Evolutionary conservation across 92 coral and sea anemone species (phyloP).

Genomic region (Siderastrea radians): DNA sequence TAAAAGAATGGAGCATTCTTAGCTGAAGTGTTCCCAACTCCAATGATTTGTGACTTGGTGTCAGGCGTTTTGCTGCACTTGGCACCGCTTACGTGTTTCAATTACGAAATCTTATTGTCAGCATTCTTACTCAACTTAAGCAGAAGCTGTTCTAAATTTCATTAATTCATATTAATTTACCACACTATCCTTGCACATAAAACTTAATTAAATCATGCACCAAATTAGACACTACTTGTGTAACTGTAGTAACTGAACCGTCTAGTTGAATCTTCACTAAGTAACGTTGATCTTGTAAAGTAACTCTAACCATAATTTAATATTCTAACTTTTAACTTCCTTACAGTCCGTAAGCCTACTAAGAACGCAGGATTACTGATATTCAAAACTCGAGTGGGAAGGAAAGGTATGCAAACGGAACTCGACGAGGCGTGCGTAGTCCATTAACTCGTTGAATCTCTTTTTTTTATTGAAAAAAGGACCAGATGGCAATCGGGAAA

Average conservation of each 20-base stretch:
- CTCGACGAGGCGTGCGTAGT: background rate
- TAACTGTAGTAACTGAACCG: background rate
- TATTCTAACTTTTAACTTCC: slow-evolving; percentile 28
- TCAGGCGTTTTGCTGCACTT: no score
- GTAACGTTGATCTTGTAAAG: slow-evolving; percentile 14
- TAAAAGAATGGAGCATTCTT: no score
- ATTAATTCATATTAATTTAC: no score
- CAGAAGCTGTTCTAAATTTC: no score
- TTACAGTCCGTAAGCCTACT: slow-evolving; percentile 35
- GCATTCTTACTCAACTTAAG: no score
- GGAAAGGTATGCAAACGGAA: slow-evolving; percentile 19
- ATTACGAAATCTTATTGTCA: no score
- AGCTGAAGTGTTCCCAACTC: no score
- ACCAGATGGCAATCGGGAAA: background rate
- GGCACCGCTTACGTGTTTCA: no score
- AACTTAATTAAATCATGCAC: background rate
- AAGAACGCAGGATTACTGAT: background rate
- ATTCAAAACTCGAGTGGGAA: slow-evolving; percentile 15
- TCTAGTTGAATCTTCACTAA: background rate
- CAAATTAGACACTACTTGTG: background rate
- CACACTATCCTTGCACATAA: no score
- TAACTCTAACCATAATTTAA: slow-evolving; percentile 26
- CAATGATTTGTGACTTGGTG: no score
- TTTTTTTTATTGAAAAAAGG: background rate
- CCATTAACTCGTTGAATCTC: background rate